phyloP scores from a whole-genome alignment of 2,797 vertebrate genomes.

The Anolis apletophallus region DNA sequence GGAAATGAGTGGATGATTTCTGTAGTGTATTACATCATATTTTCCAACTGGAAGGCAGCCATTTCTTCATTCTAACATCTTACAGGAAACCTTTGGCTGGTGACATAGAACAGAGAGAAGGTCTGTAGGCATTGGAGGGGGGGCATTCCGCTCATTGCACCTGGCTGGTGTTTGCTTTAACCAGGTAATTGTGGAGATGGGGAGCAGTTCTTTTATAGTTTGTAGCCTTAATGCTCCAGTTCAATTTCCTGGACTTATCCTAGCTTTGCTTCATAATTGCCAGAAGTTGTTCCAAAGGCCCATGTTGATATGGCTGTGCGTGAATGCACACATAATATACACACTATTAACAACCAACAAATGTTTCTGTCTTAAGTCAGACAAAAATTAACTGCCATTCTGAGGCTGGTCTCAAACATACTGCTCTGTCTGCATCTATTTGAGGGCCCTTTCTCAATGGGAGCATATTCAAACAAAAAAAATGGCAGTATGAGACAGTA shows the following conservation, averaged over 20 bases:
- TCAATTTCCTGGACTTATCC: slow-evolving; percentile 14
- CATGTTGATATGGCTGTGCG: not conserved
- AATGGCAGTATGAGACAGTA: not conserved
- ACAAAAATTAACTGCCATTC: not conserved
- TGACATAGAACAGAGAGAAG: not conserved
- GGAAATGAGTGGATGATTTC: slow-evolving; percentile 32
- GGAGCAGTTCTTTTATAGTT: slow-evolving; percentile 21
- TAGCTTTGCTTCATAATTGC: not conserved
- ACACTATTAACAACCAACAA: not conserved
- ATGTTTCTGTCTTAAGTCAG: not conserved
- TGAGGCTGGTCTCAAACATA: not conserved
- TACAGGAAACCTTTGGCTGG: not conserved
- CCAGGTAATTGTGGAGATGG: slow-evolving; percentile 27
- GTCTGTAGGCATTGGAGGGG: not conserved
- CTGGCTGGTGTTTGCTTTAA: slow-evolving; percentile 20
- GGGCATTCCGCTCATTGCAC: not conserved
- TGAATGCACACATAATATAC: not conserved
- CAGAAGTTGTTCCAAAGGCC: not conserved
- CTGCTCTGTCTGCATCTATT: not conserved
- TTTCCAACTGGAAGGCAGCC: slow-evolving; percentile 32
- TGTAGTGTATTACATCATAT: slow-evolving; percentile 24
- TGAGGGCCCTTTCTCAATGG: not conserved
- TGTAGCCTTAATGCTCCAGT: slow-evolving; percentile 5
- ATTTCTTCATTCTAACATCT: not conserved
- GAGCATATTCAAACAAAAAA: not conserved